Conservation (phyloP, 30 jellyfish, hydroid and myxozoan species). For the Morbakka virulenta region DNA sequence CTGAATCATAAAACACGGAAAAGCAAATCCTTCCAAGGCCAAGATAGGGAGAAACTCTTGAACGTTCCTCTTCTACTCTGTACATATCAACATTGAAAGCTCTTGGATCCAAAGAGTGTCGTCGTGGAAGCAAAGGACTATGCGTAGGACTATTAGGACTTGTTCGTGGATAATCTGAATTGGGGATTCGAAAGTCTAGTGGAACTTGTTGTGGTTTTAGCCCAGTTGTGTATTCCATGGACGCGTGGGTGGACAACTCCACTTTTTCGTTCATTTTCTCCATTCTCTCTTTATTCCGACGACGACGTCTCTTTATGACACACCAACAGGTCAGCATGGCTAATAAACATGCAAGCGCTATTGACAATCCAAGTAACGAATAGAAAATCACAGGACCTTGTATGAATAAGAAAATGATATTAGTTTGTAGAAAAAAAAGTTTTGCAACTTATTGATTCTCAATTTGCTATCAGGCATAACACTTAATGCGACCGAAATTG, state of each 20-base stretch:
- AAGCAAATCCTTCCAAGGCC: constrained; percentile 83
- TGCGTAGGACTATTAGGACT: constrained; percentile 38
- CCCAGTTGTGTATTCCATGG: constrained; percentile 46
- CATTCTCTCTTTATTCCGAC: background rate
- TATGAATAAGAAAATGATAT: too few relatives aligned
- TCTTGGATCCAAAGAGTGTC: constrained; percentile 70
- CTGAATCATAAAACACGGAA: constrained; percentile 50
- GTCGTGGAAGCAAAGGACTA: constrained; percentile 13
- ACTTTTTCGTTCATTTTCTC: constrained; percentile 4
- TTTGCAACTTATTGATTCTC: too few relatives aligned
- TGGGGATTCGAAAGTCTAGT: constrained; percentile 3
- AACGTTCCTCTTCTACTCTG: constrained; percentile 55
- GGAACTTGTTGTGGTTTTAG: constrained; percentile 71
- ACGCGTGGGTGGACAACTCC: constrained; percentile 45
- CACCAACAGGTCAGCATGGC: constrained; percentile 60
- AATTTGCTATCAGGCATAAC: too few relatives aligned
- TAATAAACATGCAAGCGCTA: background rate
- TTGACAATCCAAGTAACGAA: background rate
- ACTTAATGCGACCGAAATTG: too few relatives aligned
- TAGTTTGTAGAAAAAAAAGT: too few relatives aligned
- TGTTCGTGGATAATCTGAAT: constrained; percentile 31
- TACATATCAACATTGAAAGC: constrained; percentile 67
- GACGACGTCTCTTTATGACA: background rate
- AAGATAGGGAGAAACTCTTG: constrained; percentile 63
- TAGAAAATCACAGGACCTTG: background rate